These are phyloP conservation scores for Chrysogorgia sp. DNA, from an alignment of 92 coral and sea anemone species.

Conservation along the genomic window DNA sequence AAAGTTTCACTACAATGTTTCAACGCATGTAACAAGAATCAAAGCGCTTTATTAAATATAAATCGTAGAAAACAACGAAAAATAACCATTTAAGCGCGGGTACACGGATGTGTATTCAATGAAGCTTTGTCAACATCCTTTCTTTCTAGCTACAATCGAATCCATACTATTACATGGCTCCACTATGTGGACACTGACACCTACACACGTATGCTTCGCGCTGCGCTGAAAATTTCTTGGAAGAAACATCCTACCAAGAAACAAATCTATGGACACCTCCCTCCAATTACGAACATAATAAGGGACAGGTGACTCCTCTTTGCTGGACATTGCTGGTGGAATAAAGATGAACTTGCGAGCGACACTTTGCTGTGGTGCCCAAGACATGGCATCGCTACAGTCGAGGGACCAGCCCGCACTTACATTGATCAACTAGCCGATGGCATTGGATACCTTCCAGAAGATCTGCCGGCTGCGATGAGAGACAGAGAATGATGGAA, in stretches of 20 bases:
- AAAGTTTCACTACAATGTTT: too few relatives aligned
- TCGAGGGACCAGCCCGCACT: constrained; percentile 15
- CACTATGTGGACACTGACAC: constrained; percentile 42
- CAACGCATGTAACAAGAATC: too few relatives aligned
- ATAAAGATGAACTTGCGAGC: constrained; percentile 24
- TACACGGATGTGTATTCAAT: too few relatives aligned
- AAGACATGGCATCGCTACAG: constrained; percentile 13
- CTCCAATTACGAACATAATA: not conserved
- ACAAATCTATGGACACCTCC: constrained; percentile 6
- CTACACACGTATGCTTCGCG: constrained; percentile 46
- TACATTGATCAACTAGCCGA: constrained; percentile 29
- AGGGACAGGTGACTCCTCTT: not conserved
- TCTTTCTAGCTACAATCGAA: constrained; percentile 10
- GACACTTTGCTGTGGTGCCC: constrained; percentile 12
- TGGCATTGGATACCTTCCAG: constrained; percentile 12
- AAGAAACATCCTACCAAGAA: constrained; percentile 22
- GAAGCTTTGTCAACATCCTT: too few relatives aligned
- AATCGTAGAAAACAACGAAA: too few relatives aligned
- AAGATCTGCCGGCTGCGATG: not conserved
- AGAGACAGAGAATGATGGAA: not conserved
- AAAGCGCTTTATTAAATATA: too few relatives aligned
- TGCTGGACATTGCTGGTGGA: constrained; percentile 10
- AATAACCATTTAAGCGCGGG: too few relatives aligned
- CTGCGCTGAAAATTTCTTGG: constrained; percentile 46
- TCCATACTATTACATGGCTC: constrained; percentile 46